Evolutionary conservation across 2,113 vertebrate species (phyloP), one percentile per base, ranked within the genome.

Genomic region (Martes martes): DNA sequence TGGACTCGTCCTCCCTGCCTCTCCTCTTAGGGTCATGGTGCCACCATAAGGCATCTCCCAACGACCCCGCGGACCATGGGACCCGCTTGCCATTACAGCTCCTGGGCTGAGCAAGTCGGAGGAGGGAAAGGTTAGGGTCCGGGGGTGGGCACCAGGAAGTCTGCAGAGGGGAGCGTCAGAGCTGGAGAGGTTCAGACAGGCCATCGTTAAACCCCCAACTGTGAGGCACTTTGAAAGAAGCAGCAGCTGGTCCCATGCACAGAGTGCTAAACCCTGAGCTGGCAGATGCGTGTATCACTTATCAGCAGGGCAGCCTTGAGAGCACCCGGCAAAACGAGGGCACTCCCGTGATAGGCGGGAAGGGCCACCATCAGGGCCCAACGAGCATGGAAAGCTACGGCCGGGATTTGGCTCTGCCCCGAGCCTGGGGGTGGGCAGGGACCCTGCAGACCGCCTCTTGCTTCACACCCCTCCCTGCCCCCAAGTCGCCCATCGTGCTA

Each of bases 401-500:
- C 42, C 4, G 61, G 50, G 50, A 18, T 33, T 28, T 31, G 71
- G 39, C 81, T 71, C 28, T 28, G 21, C n/a, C 78, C 23, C 5
- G 31, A 2, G 8, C n/a, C 11, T 2, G 74, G 42, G 4, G 7
- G 16, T 9, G 47, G 80, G 5, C 2, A 47, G 18, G 14, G 55
- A 15, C 67, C 19, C 63, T 19, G 78, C 36, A 2, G 47, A 7
- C 26, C 26, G 1, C 0, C 61, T 2, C 79, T 11, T 1, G 10
- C 36, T 39, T 23, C 39, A 2, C 4, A 2, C 9, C 19, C 50
- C 2, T 0, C 31, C 15, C 36, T 0, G 1, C 65, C 33, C 59
- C n/a, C 3, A 0, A 4, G 65, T 1, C 18, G 9, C 50, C 2
- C 10, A 0, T 1, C 8, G 89, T 99, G 99, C 99, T 99, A 99